These are phyloP conservation scores for human (Homo sapiens) DNA, from an alignment of 2,113 vertebrate genomes.

Conservation along the genomic window GRCh38 chrX:104931501-104932000, in stretches of 20 bases:
- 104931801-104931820: background rate
- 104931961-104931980: no score
- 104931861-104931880: background rate
- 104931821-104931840: background rate
- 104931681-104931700: slow-evolving; percentile 29
- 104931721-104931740: background rate
- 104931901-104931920: background rate
- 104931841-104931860: background rate
- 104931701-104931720: slow-evolving; percentile 22
- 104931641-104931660: slow-evolving; percentile 7
- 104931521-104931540: background rate
- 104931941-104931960: no score
- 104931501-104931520: background rate
- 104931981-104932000: no score
- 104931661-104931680: background rate
- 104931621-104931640: background rate
- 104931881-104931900: background rate
- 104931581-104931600: background rate
- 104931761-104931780: background rate
- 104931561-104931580: background rate
- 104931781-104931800: background rate
- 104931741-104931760: background rate
- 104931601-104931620: background rate
- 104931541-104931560: background rate
- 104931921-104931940: background rate